These are phyloP conservation scores for Microctonus brassicae DNA, from an alignment of 2,888 invertebrate genomes.

Conservation along the genomic window DNA sequence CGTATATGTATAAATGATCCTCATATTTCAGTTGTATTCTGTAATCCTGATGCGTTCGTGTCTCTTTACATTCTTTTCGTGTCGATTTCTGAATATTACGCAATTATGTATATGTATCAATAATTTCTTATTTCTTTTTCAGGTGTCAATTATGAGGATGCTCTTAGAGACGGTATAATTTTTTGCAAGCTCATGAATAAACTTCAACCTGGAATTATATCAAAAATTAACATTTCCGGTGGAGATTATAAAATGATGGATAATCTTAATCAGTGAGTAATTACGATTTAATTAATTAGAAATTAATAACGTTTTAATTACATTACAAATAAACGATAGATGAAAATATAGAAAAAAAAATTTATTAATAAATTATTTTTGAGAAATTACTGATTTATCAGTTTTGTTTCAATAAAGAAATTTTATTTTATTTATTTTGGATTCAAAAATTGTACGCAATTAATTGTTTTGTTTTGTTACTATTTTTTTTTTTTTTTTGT, in stretches of 20 bases:
- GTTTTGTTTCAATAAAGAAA: too few relatives aligned
- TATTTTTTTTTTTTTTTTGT: too few relatives aligned
- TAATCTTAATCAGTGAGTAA: slow-evolving; percentile 89
- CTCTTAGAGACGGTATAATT: slow-evolving; percentile 85
- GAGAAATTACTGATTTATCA: too few relatives aligned
- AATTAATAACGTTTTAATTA: neutral
- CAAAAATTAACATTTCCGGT: slow-evolving; percentile 85
- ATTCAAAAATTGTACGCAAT: too few relatives aligned
- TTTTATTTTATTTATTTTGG: too few relatives aligned
- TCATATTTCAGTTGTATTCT: slow-evolving; percentile 47
- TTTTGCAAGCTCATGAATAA: slow-evolving; percentile 92
- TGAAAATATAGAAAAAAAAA: too few relatives aligned
- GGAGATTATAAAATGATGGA: slow-evolving; percentile 98
- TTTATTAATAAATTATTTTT: too few relatives aligned
- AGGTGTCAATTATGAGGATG: slow-evolving; percentile 81
- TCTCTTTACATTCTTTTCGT: slow-evolving; percentile 57
- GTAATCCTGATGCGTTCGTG: slow-evolving; percentile 59
- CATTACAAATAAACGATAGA: neutral
- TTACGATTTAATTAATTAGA: slow-evolving; percentile 6
- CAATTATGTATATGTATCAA: slow-evolving; percentile 1
- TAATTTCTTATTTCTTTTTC: slow-evolving; percentile 7
- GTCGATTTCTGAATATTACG: neutral
- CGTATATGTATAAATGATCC: too few relatives aligned
- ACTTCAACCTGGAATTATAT: slow-evolving; percentile 85
- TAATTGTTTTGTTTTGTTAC: too few relatives aligned